Evolutionary conservation across 2,113 vertebrate genomes (phyloP).

Genomic region (Pimephales promelas): DNA sequence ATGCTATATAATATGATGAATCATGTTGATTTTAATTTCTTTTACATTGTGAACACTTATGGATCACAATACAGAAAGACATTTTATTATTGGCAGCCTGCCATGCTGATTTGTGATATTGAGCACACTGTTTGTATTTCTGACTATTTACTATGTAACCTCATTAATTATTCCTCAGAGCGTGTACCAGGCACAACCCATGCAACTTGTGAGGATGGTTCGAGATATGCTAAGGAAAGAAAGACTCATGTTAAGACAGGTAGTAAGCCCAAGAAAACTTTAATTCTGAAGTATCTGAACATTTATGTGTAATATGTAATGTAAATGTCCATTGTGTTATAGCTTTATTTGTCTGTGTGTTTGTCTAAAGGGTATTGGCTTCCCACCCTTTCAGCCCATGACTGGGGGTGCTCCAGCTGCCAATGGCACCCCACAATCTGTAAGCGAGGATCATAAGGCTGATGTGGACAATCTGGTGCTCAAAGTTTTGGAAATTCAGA

Average conservation of each 20-base stretch:
- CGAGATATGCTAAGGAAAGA: constrained; percentile 74
- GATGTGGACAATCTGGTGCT: constrained; percentile 64
- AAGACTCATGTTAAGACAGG: constrained; percentile 60
- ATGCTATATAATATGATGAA: neutral
- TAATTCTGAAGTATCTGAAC: neutral
- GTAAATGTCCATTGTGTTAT: neutral
- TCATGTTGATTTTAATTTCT: neutral
- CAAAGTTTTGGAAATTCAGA: constrained; percentile 70
- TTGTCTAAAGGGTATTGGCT: neutral
- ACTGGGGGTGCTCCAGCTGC: neutral
- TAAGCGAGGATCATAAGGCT: constrained; percentile 3
- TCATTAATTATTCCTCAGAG: constrained; percentile 56
- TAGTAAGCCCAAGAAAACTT: constrained; percentile 54
- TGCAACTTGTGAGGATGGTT: constrained; percentile 70
- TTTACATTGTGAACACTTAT: neutral
- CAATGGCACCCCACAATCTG: constrained; percentile 13
- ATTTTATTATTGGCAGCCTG: neutral
- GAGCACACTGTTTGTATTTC: neutral
- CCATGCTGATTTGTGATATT: neutral
- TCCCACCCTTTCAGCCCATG: neutral
- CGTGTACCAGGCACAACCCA: constrained; percentile 60
- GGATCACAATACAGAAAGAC: neutral
- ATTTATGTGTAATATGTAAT: neutral
- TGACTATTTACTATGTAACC: neutral
- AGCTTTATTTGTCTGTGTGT: neutral